Conservation (phyloP, 2,113 vertebrate genomes). For the Cygnus buccinator region DNA sequence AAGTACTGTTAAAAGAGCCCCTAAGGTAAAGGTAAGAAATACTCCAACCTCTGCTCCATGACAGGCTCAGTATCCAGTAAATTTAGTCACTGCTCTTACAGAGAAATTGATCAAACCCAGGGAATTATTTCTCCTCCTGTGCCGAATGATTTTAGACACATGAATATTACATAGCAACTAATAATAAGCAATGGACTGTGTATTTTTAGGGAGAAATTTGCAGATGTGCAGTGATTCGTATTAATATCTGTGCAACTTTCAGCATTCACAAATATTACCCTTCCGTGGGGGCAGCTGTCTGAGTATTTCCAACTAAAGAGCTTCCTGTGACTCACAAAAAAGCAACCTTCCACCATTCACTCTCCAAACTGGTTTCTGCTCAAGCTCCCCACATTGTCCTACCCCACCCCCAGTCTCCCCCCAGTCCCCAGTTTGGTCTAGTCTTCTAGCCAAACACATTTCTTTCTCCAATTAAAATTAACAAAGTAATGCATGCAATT, state of each 20-base stretch:
- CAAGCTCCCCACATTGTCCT: neutral
- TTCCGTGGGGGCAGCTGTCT: neutral
- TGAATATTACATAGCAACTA: constrained; percentile 38
- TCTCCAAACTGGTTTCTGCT: neutral
- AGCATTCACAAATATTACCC: neutral
- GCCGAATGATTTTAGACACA: constrained; percentile 30
- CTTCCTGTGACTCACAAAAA: neutral
- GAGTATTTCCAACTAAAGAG: neutral
- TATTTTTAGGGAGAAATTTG: constrained; percentile 38
- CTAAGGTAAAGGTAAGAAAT: constrained; percentile 43
- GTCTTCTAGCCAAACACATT: constrained; percentile 27
- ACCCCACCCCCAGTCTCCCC: too few species aligned
- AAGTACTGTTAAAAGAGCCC: constrained; percentile 12
- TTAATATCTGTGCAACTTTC: neutral
- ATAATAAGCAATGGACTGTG: constrained; percentile 24
- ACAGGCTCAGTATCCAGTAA: constrained; percentile 14
- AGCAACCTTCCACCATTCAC: neutral
- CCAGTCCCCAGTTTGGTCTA: neutral
- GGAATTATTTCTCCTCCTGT: neutral
- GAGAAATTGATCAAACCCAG: constrained; percentile 26
- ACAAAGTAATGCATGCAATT: constrained; percentile 16
- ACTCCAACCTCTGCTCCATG: neutral
- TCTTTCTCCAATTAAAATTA: constrained; percentile 66
- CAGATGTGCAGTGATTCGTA: constrained; percentile 5
- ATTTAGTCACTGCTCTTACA: constrained; percentile 7